Evolutionary conservation across 2,113 vertebrate species (phyloP), one percentile per base, ranked within the genome.

Genomic region (Seriola dumerili): DNA sequence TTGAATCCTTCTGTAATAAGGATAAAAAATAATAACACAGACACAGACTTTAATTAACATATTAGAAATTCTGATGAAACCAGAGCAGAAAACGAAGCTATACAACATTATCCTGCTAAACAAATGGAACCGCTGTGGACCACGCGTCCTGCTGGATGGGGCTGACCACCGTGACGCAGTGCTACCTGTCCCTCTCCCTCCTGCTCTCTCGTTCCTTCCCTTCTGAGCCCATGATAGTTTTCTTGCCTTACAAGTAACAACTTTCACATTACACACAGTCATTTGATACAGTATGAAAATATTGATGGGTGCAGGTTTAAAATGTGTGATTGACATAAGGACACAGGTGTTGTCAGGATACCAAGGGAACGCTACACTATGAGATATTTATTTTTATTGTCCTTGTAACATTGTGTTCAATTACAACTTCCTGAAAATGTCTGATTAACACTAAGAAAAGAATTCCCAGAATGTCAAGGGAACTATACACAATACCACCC

Each of bases 361-460:
- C 25, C 25, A 77, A 9, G 11, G 57, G 10, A 25, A 19, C 1
- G 14, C 16, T 25, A 58, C 44, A 19, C 55, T 14, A 29, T 4
- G 1, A 48, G 6, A 12, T 19, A 23, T 14, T 38, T 65, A 5
- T 66, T 10, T 73, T 23, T 3, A 50, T 12, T 16, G 21, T 29
- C 19, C 21, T 13, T 32, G 16, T 38, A 14, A 17, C 8, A 75
- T 54, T 2, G 12, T 65, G 1, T 38, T 58, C 2, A 19, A 21
- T 21, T 25, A 32, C 9, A 74, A 54, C 14, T 42, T 44, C 21
- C 40, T 62, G 55, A 21, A 85, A 50, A 76, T 44, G 40, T 69
- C 57, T 84, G 4, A 69, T 50, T 73, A 61, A 61, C 42, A 63
- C 57, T 2, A 14, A 42, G 29, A 44, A 61, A 55, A 66, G 44